phyloP scores from a whole-genome alignment of 2,888 invertebrate genomes.

The Pyrrhosoma nymphula region DNA sequence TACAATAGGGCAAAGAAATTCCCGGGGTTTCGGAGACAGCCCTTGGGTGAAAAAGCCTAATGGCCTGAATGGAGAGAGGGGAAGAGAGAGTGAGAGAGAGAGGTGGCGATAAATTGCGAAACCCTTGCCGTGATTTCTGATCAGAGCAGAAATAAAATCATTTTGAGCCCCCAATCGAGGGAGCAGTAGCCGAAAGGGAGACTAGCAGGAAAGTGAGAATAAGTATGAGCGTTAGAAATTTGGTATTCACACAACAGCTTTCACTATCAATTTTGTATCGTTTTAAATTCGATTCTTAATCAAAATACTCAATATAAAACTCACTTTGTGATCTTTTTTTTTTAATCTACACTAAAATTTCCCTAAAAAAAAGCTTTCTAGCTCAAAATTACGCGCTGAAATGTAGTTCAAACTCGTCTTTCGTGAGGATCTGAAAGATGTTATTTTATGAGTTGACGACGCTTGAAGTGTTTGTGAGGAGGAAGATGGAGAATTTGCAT shows the following conservation, averaged over 20 bases:
- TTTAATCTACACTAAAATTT: too few species aligned
- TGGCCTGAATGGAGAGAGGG: not conserved
- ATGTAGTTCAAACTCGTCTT: too few species aligned
- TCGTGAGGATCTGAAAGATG: too few species aligned
- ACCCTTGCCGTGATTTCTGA: not conserved
- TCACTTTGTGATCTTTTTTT: too few species aligned
- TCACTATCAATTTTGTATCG: not conserved
- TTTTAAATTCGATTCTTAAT: too few species aligned
- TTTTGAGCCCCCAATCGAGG: not conserved
- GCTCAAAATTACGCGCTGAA: too few species aligned
- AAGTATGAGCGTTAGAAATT: not conserved
- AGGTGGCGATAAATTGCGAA: not conserved
- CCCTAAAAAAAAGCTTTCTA: too few species aligned
- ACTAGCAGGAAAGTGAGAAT: not conserved
- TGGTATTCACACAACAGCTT: not conserved
- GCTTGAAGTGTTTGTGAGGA: too few species aligned
- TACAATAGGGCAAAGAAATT: not conserved
- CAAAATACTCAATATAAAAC: too few species aligned
- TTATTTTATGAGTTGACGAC: too few species aligned
- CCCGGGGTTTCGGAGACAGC: not conserved
- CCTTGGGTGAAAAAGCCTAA: not conserved
- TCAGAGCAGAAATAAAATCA: not conserved
- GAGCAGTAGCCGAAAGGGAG: not conserved
- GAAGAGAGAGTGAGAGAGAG: not conserved
- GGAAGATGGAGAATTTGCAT: too few species aligned